Evolutionary conservation across 2,888 invertebrate genomes (phyloP).

Genomic region (Cyclophora punctaria): DNA sequence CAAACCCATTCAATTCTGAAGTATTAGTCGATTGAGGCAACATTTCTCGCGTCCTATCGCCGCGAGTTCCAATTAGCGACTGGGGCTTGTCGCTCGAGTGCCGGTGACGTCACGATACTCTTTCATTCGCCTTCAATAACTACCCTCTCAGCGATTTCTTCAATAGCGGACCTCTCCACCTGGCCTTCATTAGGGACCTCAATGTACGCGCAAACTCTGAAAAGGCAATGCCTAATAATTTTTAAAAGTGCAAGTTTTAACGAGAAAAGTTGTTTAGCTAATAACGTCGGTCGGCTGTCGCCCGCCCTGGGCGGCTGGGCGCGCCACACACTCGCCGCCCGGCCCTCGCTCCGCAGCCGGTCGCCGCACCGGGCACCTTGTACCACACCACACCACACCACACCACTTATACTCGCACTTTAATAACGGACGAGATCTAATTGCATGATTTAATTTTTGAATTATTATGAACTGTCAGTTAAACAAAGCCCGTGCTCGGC

Average conservation of each 20-base stretch:
- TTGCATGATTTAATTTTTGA: conserved; percentile 60
- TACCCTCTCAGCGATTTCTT: conserved; percentile 70
- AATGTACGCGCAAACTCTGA: conserved; percentile 54
- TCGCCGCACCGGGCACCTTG: neutral
- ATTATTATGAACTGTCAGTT: conserved; percentile 59
- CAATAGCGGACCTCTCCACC: conserved; percentile 69
- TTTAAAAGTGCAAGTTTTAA: conserved; percentile 59
- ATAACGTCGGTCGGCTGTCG: conserved; percentile 30
- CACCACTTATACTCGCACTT: conserved; percentile 9
- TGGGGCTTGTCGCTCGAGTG: conserved; percentile 66
- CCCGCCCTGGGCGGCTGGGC: conserved; percentile 6
- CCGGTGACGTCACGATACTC: conserved; percentile 67
- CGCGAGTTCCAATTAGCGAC: conserved; percentile 73
- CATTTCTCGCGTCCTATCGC: conserved; percentile 68
- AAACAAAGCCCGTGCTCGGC: conserved; percentile 50
- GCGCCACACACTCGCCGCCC: neutral
- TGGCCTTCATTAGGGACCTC: conserved; percentile 71
- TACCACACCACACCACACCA: conserved; percentile 8
- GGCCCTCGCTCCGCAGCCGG: conserved; percentile 6
- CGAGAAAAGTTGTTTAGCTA: conserved; percentile 64
- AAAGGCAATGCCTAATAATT: conserved; percentile 59
- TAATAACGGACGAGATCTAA: conserved; percentile 39
- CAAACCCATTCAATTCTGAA: conserved; percentile 70
- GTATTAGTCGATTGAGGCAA: conserved; percentile 71
- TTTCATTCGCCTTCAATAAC: conserved; percentile 71